These are phyloP conservation scores for Nomada fucata DNA, from an alignment of 2,888 invertebrate genomes.

Conservation along the genomic window DNA sequence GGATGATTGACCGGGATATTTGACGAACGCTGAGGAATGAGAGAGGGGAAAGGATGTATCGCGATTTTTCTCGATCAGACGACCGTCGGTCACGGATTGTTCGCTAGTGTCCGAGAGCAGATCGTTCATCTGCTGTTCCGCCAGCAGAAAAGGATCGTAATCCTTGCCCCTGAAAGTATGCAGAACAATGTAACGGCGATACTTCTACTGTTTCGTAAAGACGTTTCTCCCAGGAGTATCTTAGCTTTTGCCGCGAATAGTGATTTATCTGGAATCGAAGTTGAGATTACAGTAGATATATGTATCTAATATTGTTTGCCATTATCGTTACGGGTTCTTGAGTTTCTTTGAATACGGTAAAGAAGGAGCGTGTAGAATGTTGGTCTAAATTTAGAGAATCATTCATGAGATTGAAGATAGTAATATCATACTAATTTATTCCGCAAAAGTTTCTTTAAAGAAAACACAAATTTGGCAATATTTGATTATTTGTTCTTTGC, in stretches of 20 bases:
- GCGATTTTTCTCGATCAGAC: constrained; percentile 54
- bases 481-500: too few relatives aligned
- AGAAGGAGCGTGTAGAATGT: too few relatives aligned
- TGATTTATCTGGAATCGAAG: too few relatives aligned
- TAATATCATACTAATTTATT: too few relatives aligned
- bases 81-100: constrained; percentile 77
- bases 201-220: neutral
- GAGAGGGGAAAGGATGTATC: constrained; percentile 77
- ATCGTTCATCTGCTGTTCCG: constrained; percentile 93
- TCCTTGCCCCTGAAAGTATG: constrained; percentile 83
- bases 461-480: too few relatives aligned
- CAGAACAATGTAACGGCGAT: neutral
- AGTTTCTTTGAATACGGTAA: too few relatives aligned
- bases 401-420: too few relatives aligned
- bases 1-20: constrained; percentile 70
- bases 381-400: too few relatives aligned
- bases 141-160: constrained; percentile 92
- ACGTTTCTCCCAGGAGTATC: neutral
- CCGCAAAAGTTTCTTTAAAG: too few relatives aligned
- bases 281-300: too few relatives aligned
- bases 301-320: too few relatives aligned
- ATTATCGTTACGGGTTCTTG: too few relatives aligned
- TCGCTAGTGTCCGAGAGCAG: constrained; percentile 88
- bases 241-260: neutral
- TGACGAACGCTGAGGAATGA: constrained; percentile 82